These are phyloP conservation scores for Neuroscelio doddi DNA, from an alignment of 2,888 invertebrate species.

Conservation along the genomic window DNA sequence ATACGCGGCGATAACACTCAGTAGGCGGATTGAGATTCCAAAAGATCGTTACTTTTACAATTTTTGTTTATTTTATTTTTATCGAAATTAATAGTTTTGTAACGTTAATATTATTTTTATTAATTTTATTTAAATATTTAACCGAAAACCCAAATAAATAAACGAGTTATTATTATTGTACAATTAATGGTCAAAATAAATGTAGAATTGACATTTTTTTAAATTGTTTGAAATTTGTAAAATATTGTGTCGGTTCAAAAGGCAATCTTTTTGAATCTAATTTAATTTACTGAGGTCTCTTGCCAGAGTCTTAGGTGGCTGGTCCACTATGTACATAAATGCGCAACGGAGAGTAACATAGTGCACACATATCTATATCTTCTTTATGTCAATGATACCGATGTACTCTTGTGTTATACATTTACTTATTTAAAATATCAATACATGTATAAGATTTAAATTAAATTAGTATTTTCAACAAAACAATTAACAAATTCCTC, in stretches of 20 bases:
- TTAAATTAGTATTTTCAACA: too few relatives aligned
- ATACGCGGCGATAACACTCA: not conserved
- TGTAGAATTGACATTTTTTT: too few relatives aligned
- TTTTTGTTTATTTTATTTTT: too few relatives aligned
- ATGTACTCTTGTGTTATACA: constrained; percentile 32
- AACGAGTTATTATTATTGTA: too few relatives aligned
- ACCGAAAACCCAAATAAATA: too few relatives aligned
- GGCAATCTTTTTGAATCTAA: constrained; percentile 20
- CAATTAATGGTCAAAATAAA: too few relatives aligned
- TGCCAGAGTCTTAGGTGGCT: constrained; percentile 46
- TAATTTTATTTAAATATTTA: too few relatives aligned
- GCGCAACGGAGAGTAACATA: constrained; percentile 28
- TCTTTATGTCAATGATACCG: constrained; percentile 36
- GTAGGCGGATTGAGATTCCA: constrained; percentile 16
- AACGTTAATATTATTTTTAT: too few relatives aligned
- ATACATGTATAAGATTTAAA: not conserved
- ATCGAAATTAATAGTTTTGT: too few relatives aligned
- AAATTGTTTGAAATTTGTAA: constrained; percentile 4
- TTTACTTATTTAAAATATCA: constrained; percentile 13
- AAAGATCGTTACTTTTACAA: too few relatives aligned
- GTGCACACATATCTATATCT: constrained; percentile 30
- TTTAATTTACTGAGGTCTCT: constrained; percentile 26
- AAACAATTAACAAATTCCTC: too few relatives aligned
- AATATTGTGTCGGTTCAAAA: not conserved
- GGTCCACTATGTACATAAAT: constrained; percentile 47